These are phyloP conservation scores for Acrocephalus scirpaceus DNA, from an alignment of 2,797 vertebrate genomes.

Conservation along the genomic window DNA sequence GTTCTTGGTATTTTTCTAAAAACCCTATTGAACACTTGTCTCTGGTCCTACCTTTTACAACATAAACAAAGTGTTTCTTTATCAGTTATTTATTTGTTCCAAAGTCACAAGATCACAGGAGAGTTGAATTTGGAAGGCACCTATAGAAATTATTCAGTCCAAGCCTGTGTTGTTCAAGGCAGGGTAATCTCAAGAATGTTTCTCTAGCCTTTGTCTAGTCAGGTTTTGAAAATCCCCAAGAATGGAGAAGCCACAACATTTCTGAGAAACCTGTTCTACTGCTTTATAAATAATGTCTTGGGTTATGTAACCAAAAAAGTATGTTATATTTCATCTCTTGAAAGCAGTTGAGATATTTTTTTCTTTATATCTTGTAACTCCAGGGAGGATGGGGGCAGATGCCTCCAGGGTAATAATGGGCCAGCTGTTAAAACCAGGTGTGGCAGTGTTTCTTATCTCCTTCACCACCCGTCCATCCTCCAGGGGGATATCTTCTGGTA, in stretches of 20 bases:
- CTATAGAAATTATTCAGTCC: not conserved
- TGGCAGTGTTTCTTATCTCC: no score
- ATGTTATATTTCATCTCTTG: no score
- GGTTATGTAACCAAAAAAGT: no score
- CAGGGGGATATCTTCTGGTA: no score
- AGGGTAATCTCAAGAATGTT: not conserved
- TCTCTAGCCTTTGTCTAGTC: not conserved
- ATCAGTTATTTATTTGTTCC: not conserved
- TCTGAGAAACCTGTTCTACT: not conserved
- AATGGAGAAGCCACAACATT: not conserved
- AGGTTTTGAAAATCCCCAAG: not conserved
- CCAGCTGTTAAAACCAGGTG: no score
- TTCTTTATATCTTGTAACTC: no score
- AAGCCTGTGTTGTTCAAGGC: not conserved
- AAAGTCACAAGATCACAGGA: not conserved
- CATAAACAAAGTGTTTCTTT: not conserved
- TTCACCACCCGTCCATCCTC: no score
- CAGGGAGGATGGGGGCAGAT: no score
- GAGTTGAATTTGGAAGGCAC: not conserved
- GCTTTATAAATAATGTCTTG: not conserved
- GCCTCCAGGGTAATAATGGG: no score
- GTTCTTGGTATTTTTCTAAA: not conserved
- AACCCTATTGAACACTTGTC: fast-evolving
- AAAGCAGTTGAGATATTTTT: no score
- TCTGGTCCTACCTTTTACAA: not conserved